Percentiles rank a stretch among this genome's conserved stretches.
Conservation (phyloP, 2,888 invertebrate species). For the Athripsodes cinereus region DNA sequence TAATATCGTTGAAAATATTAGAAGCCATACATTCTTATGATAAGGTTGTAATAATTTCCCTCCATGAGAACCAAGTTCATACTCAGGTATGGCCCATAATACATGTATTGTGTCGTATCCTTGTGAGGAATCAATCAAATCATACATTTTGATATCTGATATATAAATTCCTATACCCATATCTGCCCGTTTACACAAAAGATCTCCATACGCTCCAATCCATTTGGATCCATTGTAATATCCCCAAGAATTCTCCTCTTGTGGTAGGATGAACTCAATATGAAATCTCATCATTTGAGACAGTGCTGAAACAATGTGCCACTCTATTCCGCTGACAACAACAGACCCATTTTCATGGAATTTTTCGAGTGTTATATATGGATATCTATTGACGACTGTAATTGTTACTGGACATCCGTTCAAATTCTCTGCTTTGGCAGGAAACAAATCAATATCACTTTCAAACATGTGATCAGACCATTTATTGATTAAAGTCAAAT, state of each 20-base stretch:
- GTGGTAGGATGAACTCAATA: conserved; percentile 4
- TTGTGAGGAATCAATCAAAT: conserved; percentile 17
- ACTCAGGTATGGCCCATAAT: conserved; percentile 23
- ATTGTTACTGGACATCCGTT: conserved; percentile 15
- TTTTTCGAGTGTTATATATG: conserved; percentile 11
- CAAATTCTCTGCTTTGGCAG: conserved; percentile 13
- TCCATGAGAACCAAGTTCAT: conserved; percentile 5
- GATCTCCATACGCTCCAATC: conserved; percentile 21
- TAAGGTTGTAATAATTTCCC: conserved; percentile 19
- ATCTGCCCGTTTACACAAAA: conserved; percentile 20
- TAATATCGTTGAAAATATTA: conserved; percentile 9
- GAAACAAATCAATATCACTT: conserved; percentile 13
- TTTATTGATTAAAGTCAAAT: conserved; percentile 14
- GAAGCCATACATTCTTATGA: conserved; percentile 14
- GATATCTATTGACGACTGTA: conserved; percentile 12
- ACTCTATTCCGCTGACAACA: conserved; percentile 18
- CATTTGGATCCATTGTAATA: conserved; percentile 16
- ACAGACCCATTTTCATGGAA: conserved; percentile 2
- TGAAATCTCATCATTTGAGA: conserved; percentile 19
- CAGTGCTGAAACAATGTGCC: conserved; percentile 12
- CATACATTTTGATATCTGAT: not conserved
- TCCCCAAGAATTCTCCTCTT: conserved; percentile 20
- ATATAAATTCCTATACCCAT: conserved; percentile 20
- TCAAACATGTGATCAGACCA: conserved; percentile 20
- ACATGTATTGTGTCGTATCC: conserved; percentile 20